A percentile compares a stretch with the other conserved stretches of the same genome.
phyloP scores from a whole-genome alignment of 2,113 vertebrate genomes.

The Hyla sarda region DNA sequence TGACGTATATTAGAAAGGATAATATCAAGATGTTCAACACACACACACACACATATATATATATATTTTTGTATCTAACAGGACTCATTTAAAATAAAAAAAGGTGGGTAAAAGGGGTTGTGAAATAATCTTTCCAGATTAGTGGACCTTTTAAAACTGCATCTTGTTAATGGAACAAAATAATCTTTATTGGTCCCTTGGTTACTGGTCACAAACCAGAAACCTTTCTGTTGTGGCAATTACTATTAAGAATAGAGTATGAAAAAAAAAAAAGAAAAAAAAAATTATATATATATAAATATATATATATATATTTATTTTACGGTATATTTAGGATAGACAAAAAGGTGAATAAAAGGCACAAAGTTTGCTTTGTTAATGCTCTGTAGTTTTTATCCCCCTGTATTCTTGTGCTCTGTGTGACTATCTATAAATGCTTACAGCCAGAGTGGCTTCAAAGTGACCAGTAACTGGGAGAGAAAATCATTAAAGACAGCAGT shows the following conservation, averaged over 20 bases:
- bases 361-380: slow-evolving; percentile 49
- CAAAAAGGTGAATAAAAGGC: slow-evolving; percentile 22
- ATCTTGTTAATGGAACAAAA: slow-evolving; percentile 3
- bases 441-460: slow-evolving; percentile 47
- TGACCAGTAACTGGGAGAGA: slow-evolving; percentile 18
- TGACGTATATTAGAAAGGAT: too few species aligned
- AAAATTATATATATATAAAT: too few species aligned
- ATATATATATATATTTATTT: too few species aligned
- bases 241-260: slow-evolving; percentile 43
- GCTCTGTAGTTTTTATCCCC: slow-evolving; percentile 45
- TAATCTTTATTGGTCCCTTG: slow-evolving; percentile 19
- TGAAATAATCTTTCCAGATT: neutral
- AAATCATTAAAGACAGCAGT: neutral
- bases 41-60: too few species aligned
- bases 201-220: slow-evolving; percentile 54
- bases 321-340: slow-evolving; percentile 37
- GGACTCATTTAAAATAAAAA: too few species aligned
- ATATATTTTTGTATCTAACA: too few species aligned
- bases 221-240: slow-evolving; percentile 54
- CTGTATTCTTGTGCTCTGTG: slow-evolving; percentile 7
- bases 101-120: neutral
- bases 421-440: slow-evolving; percentile 40
- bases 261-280: too few species aligned
- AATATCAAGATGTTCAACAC: too few species aligned
- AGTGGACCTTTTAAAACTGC: neutral